These are phyloP conservation scores for Pseudolycoriella hygida DNA, from an alignment of 2,888 invertebrate species.

Conservation along the genomic window DNA sequence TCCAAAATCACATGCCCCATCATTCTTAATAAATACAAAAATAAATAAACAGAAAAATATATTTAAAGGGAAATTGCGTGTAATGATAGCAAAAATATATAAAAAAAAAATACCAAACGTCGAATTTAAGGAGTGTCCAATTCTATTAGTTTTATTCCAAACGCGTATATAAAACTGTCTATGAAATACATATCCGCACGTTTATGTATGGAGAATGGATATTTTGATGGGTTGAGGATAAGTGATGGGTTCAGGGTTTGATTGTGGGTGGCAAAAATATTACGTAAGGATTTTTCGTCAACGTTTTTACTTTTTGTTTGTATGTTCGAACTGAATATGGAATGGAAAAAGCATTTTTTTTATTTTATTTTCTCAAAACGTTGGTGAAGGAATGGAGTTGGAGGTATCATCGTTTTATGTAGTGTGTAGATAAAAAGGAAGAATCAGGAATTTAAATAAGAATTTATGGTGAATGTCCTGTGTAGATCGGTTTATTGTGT, in stretches of 20 bases:
- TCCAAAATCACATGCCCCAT: conserved; percentile 1
- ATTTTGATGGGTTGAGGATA: background rate
- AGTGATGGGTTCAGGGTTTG: background rate
- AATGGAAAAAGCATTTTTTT: no score
- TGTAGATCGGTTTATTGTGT: no score
- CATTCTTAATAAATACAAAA: conserved; percentile 1
- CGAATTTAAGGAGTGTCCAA: conserved; percentile 1
- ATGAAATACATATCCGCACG: background rate
- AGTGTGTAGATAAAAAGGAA: no score
- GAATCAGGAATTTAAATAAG: no score
- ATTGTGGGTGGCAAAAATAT: background rate
- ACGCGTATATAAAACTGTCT: background rate
- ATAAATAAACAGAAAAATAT: conserved; percentile 1
- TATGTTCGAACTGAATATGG: no score
- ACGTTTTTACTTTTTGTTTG: background rate
- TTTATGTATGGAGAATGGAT: background rate
- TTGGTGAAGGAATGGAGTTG: no score
- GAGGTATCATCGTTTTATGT: no score
- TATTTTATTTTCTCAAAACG: no score
- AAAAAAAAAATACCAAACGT: background rate
- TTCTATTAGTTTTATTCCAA: background rate
- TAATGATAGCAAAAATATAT: background rate
- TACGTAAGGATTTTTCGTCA: background rate
- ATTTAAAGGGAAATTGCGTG: conserved; percentile 1
- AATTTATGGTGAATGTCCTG: no score